Conservation (phyloP, 1,140 invertebrate genomes). For the Ceratina japonica region DNA sequence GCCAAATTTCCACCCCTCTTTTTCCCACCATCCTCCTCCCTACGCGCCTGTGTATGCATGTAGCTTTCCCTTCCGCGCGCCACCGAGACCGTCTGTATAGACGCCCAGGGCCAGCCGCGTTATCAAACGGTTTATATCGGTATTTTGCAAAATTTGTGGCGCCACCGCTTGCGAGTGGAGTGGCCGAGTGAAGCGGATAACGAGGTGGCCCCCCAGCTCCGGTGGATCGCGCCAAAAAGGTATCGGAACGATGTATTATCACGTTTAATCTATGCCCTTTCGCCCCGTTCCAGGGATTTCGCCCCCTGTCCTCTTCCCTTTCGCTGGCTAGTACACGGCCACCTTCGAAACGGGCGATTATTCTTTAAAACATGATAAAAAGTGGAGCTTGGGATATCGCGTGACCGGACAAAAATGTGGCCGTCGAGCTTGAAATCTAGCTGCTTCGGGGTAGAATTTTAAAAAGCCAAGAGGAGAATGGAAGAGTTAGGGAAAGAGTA, state of each 20-base stretch:
- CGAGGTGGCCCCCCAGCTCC: slow-evolving; percentile 30
- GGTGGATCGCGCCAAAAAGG: slow-evolving; percentile 53
- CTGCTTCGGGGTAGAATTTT: background rate
- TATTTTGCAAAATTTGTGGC: slow-evolving; percentile 73
- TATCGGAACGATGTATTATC: slow-evolving; percentile 57
- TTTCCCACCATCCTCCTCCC: background rate
- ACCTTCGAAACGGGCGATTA: slow-evolving; percentile 12
- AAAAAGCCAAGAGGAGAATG: background rate
- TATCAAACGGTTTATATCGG: slow-evolving; percentile 74
- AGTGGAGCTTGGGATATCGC: slow-evolving; percentile 21
- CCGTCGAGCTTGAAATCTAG: background rate
- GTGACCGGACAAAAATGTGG: slow-evolving; percentile 13
- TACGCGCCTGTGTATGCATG: background rate
- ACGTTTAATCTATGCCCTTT: slow-evolving; percentile 50
- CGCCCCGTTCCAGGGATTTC: background rate
- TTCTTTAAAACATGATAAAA: slow-evolving; percentile 37
- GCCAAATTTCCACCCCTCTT: slow-evolving; percentile 64
- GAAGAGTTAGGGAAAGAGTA: too few relatives aligned
- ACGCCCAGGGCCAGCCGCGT: slow-evolving; percentile 64
- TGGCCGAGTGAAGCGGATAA: slow-evolving; percentile 53
- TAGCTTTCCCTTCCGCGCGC: slow-evolving; percentile 6
- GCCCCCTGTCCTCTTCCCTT: background rate
- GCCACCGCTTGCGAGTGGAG: slow-evolving; percentile 46
- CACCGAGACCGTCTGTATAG: slow-evolving; percentile 56
- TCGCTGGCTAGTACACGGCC: too few relatives aligned